Percentiles rank a stretch among this genome's conserved stretches.
Evolutionary conservation across 2,888 invertebrate genomes (phyloP).

Genomic region (Trissolcus japonicus): DNA sequence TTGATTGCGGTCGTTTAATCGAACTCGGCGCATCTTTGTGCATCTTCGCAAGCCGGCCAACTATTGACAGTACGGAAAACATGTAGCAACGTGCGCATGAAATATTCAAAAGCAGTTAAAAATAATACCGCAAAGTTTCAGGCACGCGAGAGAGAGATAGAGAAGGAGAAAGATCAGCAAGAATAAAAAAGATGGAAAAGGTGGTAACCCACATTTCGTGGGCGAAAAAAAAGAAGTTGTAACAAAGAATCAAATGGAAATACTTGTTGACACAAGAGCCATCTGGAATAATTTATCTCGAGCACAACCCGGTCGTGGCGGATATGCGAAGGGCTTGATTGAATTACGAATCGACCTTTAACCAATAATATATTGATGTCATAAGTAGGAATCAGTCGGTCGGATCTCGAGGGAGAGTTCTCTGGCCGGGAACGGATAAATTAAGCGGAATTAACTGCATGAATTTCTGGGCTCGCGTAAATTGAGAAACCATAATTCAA

Average conservation of each 20-base stretch:
- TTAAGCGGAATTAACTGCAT: slow-evolving; percentile 4
- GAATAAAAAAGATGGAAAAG: neutral
- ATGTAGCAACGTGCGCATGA: neutral
- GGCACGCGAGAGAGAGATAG: neutral
- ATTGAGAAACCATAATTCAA: slow-evolving; percentile 17
- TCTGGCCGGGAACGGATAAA: neutral
- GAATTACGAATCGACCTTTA: slow-evolving; percentile 30
- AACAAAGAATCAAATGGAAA: too few relatives aligned
- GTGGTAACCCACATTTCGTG: slow-evolving; percentile 8
- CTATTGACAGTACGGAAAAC: slow-evolving; percentile 5
- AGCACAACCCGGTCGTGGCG: too few relatives aligned
- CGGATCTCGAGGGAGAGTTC: slow-evolving; percentile 1
- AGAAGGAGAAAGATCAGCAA: too few relatives aligned
- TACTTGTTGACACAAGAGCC: too few relatives aligned
- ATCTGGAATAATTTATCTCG: too few relatives aligned
- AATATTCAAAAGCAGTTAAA: slow-evolving; percentile 13
- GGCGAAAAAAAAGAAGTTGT: too few relatives aligned
- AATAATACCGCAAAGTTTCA: slow-evolving; percentile 4
- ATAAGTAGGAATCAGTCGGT: slow-evolving; percentile 12
- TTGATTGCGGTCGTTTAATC: neutral
- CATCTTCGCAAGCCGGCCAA: neutral
- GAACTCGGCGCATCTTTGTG: neutral
- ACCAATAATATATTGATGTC: slow-evolving; percentile 9
- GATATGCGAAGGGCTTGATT: neutral
- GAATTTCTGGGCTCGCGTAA: slow-evolving; percentile 1